A percentile compares a stretch with the other conserved stretches of the same genome.
Conservation (phyloP, 2,797 vertebrate genomes). For the Clarias fuscus region DNA sequence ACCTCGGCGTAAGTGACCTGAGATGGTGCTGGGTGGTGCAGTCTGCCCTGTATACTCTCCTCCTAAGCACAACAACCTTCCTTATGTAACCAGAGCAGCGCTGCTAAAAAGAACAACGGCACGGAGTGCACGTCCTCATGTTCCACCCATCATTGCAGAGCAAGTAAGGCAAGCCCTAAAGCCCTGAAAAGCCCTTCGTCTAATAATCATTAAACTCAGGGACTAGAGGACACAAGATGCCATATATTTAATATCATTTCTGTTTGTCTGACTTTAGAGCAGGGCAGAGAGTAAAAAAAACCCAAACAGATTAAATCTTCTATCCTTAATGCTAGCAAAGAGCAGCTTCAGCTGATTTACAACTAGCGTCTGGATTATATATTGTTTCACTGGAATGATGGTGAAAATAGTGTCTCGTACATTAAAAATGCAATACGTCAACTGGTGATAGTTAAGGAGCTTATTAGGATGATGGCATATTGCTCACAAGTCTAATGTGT, state of each 20-base stretch:
- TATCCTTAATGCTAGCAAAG: too few species aligned
- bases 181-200: background rate
- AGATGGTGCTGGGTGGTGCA: constrained; percentile 14
- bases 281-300: too few species aligned
- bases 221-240: background rate
- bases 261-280: background rate
- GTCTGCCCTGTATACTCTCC: constrained; percentile 4
- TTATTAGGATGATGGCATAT: too few species aligned
- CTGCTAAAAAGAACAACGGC: constrained; percentile 55
- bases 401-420: too few species aligned
- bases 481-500: too few species aligned
- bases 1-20: background rate
- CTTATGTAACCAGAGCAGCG: constrained; percentile 67
- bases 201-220: background rate
- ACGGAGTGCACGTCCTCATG: constrained; percentile 22
- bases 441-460: too few species aligned
- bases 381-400: too few species aligned
- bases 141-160: constrained; percentile 33
- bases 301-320: too few species aligned
- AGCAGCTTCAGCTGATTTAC: too few species aligned
- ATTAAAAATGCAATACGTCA: too few species aligned
- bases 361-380: too few species aligned
- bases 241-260: background rate
- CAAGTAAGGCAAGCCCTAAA: background rate
- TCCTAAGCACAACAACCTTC: constrained; percentile 64